Base-by-base conservation (phyloP, 2,797 vertebrate species). In the Ataeniobius toweri region DNA sequence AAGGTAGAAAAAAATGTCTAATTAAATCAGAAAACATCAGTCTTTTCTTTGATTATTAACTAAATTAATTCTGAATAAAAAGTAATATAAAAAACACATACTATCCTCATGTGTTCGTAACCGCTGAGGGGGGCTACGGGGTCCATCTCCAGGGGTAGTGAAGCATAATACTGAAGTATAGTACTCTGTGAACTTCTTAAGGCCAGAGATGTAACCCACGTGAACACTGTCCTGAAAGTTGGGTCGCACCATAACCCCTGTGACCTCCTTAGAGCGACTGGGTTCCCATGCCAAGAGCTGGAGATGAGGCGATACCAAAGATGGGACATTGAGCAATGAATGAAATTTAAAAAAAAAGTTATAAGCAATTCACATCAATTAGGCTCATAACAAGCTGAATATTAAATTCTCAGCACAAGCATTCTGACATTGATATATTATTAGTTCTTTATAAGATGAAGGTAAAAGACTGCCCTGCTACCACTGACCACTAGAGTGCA, bases 161-260 rank as follows among this genome's bases (percentile, higher is more conserved):
- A 99, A 99, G 93, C 98, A 99, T 75, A 99, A 91, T 51, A 97
- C 97, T 0, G 98, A 98, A 1, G 95, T 95, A 88, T 96, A 94
- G 90, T 99, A 99, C 69, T 97, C 96, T 0, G 97, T 94, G 89
- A 97, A 99, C 89, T 96, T 99, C 90, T 96, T 97, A 85, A 99
- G 95, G 50, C 97, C 97, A 0, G 94, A 84, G 89, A 99, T 86
- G 80, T 96, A 97, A 77, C 98, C 98, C 41, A 97, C 94, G 0
- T 98, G 98, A 61, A 97, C 86, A 5, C 95, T 98, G 94, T 99
- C 98, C 94, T 99, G 98, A 93, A 99, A 99, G 94, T 98, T 99
- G 77, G 98, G 98, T 3, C 97, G 93, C 87, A 96, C 97, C 0
- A 97, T 98, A 84, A 98, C 96, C 94, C 97, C 90, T 18, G 95